A percentile compares a stretch with the other conserved stretches of the same genome.
These are phyloP conservation scores for Drosophila greeni DNA, from an alignment of 2,888 invertebrate genomes.

Conservation along the genomic window DNA sequence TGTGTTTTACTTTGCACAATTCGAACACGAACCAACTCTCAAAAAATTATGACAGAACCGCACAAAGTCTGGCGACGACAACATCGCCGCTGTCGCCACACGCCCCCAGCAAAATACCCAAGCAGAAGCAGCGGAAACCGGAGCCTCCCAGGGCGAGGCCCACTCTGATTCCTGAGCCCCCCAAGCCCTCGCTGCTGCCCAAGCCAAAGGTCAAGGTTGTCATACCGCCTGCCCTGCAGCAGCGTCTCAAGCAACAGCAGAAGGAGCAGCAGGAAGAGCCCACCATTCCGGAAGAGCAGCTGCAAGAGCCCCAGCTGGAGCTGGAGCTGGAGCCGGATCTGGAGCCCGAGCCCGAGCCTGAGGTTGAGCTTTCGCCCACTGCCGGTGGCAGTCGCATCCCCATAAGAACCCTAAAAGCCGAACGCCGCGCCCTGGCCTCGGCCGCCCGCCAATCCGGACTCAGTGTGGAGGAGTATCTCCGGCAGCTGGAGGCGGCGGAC, in stretches of 20 bases:
- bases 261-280: constrained; percentile 52
- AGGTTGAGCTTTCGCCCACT: constrained; percentile 28
- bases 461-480: constrained; percentile 56
- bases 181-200: constrained; percentile 77
- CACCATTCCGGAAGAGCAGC: constrained; percentile 56
- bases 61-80: constrained; percentile 58
- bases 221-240: constrained; percentile 73
- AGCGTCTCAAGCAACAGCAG: constrained; percentile 63
- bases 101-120: constrained; percentile 66
- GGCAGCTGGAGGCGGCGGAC: constrained; percentile 43
- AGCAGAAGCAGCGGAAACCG: constrained; percentile 32
- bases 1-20: constrained; percentile 71
- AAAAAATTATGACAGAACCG: constrained; percentile 64
- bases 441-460: constrained; percentile 64
- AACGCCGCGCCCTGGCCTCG: constrained; percentile 73
- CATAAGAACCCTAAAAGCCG: constrained; percentile 77
- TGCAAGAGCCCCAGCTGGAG: constrained; percentile 4
- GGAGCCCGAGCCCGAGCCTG: background rate
- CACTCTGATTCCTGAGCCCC: constrained; percentile 40
- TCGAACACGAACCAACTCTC: constrained; percentile 51
- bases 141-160: constrained; percentile 1
- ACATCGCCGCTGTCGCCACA: constrained; percentile 46
- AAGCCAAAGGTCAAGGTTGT: constrained; percentile 78
- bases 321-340: background rate
- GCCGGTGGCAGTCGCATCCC: constrained; percentile 77